phyloP scores from a whole-genome alignment of 2,113 vertebrate genomes.

The Misgurnus mizolepis region DNA sequence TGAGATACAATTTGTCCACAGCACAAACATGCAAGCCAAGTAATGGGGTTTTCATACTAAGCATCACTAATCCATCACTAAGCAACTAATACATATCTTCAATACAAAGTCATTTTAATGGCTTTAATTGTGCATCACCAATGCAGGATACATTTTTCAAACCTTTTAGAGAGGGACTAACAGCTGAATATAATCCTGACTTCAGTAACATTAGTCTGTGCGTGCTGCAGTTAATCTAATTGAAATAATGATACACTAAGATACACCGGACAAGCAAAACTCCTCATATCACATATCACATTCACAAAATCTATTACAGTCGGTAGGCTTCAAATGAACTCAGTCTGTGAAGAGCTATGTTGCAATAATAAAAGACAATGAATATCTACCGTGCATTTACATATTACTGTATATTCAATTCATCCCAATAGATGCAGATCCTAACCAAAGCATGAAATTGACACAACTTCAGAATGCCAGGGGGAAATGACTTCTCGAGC shows the following conservation, averaged over 20 bases:
- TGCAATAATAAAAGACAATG: neutral
- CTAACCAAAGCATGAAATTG: conserved; percentile 7
- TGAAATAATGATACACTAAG: neutral
- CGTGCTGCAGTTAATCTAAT: neutral
- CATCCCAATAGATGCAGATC: neutral
- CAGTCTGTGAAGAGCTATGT: neutral
- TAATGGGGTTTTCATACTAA: too few relatives aligned
- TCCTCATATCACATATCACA: neutral
- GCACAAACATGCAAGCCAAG: too few relatives aligned
- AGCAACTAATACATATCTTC: too few relatives aligned
- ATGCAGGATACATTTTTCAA: neutral
- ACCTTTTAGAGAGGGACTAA: neutral
- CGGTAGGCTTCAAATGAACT: neutral
- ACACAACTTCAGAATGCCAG: neutral
- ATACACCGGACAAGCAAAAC: neutral
- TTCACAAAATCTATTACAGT: neutral
- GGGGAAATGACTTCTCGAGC: neutral
- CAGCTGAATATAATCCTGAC: neutral
- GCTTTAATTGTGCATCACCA: neutral
- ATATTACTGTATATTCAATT: neutral
- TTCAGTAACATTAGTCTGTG: neutral
- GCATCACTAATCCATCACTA: too few relatives aligned
- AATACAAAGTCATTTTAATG: too few relatives aligned
- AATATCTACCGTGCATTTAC: neutral
- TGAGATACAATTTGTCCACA: too few relatives aligned